Evolutionary conservation across 30 jellyfish, hydroid and myxozoan genomes (phyloP).

Genomic region (Chrysaora quinquecirrha): DNA sequence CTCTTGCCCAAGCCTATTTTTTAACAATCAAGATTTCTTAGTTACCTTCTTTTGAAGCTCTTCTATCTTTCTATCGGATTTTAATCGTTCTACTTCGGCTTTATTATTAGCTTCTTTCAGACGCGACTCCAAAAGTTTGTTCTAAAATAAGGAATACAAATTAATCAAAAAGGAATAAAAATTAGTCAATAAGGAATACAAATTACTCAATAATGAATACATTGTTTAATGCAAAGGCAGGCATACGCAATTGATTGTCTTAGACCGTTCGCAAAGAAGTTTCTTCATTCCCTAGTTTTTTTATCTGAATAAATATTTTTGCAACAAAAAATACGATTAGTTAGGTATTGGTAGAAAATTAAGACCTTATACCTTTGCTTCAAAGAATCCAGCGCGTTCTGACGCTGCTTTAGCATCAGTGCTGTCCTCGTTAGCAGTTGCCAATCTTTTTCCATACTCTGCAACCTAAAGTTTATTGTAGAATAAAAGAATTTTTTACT

Average conservation of each 20-base stretch:
- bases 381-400: constrained; percentile 79
- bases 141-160: constrained; percentile 27
- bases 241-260: no score
- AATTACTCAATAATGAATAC: no score
- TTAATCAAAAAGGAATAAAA: not conserved
- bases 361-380: constrained; percentile 89
- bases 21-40: no score
- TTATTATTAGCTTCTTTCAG: constrained; percentile 73
- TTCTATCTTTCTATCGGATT: constrained; percentile 72
- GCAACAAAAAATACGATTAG: no score
- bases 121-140: constrained; percentile 81
- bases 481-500: no score
- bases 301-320: no score
- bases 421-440: constrained; percentile 60
- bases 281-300: no score
- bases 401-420: constrained; percentile 73
- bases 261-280: no score
- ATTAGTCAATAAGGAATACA: not conserved
- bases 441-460: constrained; percentile 59
- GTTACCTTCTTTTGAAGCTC: constrained; percentile 81
- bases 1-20: no score
- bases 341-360: no score
- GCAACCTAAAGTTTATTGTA: no score
- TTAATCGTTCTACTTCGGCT: constrained; percentile 71
- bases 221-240: no score